Evolutionary conservation across 2,888 invertebrate genomes (phyloP).

Genomic region (Alsophila aescularia): DNA sequence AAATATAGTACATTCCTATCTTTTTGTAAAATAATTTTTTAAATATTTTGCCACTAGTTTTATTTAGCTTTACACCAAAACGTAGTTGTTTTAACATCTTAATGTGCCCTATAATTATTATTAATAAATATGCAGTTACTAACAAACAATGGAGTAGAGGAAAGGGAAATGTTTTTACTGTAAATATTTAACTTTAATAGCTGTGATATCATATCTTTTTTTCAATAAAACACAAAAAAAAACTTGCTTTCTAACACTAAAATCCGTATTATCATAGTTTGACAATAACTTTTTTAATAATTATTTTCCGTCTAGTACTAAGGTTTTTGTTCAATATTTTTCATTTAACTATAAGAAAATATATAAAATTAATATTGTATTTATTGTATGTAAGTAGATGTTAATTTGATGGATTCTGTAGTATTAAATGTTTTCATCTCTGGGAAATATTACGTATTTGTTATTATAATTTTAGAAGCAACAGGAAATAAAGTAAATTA

Average conservation of each 20-base stretch:
- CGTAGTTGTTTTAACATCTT: slow-evolving; percentile 59
- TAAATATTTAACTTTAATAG: slow-evolving; percentile 67
- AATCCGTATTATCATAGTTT: slow-evolving; percentile 5
- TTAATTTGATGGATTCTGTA: slow-evolving; percentile 54
- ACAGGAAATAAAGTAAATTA: slow-evolving; percentile 64
- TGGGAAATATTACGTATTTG: slow-evolving; percentile 62
- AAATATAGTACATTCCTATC: slow-evolving; percentile 36
- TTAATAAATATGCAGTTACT: slow-evolving; percentile 45
- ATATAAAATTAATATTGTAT: slow-evolving; percentile 60
- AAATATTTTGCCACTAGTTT: slow-evolving; percentile 74
- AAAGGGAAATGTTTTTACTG: slow-evolving; percentile 37
- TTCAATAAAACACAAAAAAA: slow-evolving; percentile 51
- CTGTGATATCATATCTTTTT: slow-evolving; percentile 77
- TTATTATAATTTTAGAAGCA: slow-evolving; percentile 62
- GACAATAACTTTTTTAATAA: slow-evolving; percentile 4
- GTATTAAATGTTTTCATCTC: slow-evolving; percentile 62
- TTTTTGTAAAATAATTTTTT: slow-evolving; percentile 45
- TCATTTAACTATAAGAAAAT: slow-evolving; percentile 57
- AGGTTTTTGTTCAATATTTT: slow-evolving; percentile 59
- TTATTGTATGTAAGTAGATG: slow-evolving; percentile 62
- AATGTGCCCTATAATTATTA: slow-evolving; percentile 50
- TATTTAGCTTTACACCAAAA: slow-evolving; percentile 82
- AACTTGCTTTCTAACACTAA: slow-evolving; percentile 46
- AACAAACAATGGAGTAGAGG: slow-evolving; percentile 47
- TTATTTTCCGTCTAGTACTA: slow-evolving; percentile 75